A percentile compares a stretch with the other conserved stretches of the same genome.
phyloP scores from a whole-genome alignment of 2,113 vertebrate genomes.

The cat (Felis catus) region F.catus_Fca126_mat1.0 CM031426.1:37017001-37017500 shows the following conservation, averaged over 20 bases:
- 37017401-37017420: background rate
- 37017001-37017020: accelerated
- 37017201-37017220: background rate
- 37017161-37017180: background rate
- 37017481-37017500: background rate
- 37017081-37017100: background rate
- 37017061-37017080: background rate
- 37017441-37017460: background rate
- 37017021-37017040: background rate
- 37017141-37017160: background rate
- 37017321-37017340: background rate
- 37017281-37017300: accelerated
- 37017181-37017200: background rate
- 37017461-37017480: background rate
- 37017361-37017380: background rate
- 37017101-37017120: background rate
- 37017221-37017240: background rate
- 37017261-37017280: background rate
- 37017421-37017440: background rate
- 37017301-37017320: accelerated
- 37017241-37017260: accelerated
- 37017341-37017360: background rate
- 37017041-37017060: background rate
- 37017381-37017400: background rate
- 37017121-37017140: background rate